Percentiles rank a stretch among this genome's conserved stretches.
phyloP scores from a whole-genome alignment of 2,888 invertebrate species.

The Toxonevra muliebris region DNA sequence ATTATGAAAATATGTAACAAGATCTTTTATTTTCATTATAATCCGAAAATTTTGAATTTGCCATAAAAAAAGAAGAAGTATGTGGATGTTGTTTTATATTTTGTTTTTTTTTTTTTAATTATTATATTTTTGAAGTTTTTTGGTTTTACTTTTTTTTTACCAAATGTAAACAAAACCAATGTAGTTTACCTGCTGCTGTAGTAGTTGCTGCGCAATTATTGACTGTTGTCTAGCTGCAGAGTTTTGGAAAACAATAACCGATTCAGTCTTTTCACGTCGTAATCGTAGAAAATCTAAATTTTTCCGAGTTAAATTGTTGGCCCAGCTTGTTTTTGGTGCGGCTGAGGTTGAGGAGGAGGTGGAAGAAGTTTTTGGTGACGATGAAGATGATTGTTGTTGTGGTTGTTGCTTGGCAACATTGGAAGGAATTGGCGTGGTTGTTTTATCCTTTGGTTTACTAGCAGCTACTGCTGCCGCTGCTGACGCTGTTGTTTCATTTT shows the following conservation, averaged over 20 bases:
- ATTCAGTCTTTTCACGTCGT: conserved; percentile 88
- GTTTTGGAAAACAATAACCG: conserved; percentile 81
- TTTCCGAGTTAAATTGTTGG: conserved; percentile 58
- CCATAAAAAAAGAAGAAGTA: not conserved
- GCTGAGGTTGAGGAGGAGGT: conserved; percentile 24
- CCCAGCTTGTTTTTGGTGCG: conserved; percentile 58
- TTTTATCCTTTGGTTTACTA: conserved; percentile 32
- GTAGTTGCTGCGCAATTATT: conserved; percentile 57
- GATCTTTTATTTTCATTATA: not conserved
- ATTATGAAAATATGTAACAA: conserved; percentile 5
- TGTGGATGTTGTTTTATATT: not conserved
- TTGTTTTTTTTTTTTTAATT: conserved; percentile 30
- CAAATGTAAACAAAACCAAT: conserved; percentile 21
- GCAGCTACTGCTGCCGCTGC: conserved; percentile 10
- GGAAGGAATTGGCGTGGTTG: conserved; percentile 29
- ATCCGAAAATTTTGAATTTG: not conserved
- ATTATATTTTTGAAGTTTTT: conserved; percentile 38
- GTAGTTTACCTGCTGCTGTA: conserved; percentile 59
- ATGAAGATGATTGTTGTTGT: conserved; percentile 9
- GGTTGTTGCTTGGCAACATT: conserved; percentile 34
- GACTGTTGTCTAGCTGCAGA: conserved; percentile 67
- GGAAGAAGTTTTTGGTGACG: conserved; percentile 47
- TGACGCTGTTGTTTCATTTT: conserved; percentile 39
- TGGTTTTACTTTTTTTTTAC: not conserved
- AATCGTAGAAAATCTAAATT: conserved; percentile 70